Evolutionary conservation across 2,888 invertebrate genomes (phyloP).

Genomic region (Prosopocoilus inquinatus): DNA sequence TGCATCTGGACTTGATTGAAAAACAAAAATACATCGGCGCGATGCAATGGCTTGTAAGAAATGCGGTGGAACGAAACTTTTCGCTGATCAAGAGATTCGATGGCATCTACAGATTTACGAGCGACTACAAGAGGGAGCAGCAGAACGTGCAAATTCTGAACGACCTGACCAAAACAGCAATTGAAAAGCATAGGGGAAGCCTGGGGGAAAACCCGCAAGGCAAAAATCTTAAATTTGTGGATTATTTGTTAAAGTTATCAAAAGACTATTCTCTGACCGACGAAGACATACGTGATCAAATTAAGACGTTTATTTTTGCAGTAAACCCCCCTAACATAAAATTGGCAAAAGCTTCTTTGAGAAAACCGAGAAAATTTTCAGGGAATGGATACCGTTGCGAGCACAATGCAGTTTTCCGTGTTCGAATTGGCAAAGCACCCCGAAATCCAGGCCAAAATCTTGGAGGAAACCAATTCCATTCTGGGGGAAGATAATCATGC

Average conservation of each 20-base stretch:
- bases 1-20: no score
- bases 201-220: background rate
- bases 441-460: conserved; percentile 9
- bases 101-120: conserved; percentile 21
- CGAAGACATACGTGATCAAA: background rate
- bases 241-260: conserved; percentile 1
- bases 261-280: conserved; percentile 13
- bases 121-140: conserved; percentile 19
- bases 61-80: conserved; percentile 18
- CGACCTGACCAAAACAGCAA: conserved; percentile 16
- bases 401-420: conserved; percentile 11
- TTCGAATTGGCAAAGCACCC: conserved; percentile 13
- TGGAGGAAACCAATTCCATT: conserved; percentile 13
- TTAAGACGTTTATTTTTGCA: conserved; percentile 3
- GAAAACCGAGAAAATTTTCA: conserved; percentile 13
- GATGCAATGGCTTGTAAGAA: no score
- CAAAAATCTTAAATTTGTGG: conserved; percentile 6
- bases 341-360: background rate
- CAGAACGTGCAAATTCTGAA: conserved; percentile 20
- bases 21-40: no score
- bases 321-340: background rate
- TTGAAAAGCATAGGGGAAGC: conserved; percentile 13
- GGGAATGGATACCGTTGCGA: conserved; percentile 16
- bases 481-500: conserved; percentile 9
- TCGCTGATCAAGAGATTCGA: conserved; percentile 23